Evolutionary conservation across 2,797 vertebrate genomes (phyloP).

Genomic region (Coilia nasus): DNA sequence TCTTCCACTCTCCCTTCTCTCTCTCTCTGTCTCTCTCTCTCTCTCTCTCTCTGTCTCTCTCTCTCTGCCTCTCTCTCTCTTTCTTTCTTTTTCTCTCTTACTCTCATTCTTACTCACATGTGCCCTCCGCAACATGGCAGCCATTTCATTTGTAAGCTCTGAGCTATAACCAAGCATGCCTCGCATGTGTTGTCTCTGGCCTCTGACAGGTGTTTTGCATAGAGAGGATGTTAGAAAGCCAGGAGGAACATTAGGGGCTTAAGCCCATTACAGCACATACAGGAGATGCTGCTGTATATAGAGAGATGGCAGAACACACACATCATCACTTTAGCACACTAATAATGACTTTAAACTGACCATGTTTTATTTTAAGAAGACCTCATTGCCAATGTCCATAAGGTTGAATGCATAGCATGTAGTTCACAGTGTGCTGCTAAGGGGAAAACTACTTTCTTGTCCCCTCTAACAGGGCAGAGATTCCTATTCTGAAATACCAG

Average conservation of each 20-base stretch:
- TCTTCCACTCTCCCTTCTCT: slow-evolving; percentile 58
- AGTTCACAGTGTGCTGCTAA: background rate
- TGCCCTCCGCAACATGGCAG: slow-evolving; percentile 22
- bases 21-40: slow-evolving; percentile 33
- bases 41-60: background rate
- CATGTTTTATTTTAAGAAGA: background rate
- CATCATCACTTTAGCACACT: background rate
- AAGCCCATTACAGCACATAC: background rate
- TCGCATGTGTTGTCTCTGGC: background rate
- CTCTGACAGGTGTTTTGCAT: slow-evolving; percentile 6
- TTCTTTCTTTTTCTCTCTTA: background rate
- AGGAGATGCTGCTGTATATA: background rate
- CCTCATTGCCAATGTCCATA: background rate
- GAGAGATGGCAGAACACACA: background rate
- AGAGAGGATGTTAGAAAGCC: background rate
- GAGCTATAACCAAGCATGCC: background rate
- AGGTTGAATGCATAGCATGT: background rate
- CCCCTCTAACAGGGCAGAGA: background rate
- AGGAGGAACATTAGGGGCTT: background rate
- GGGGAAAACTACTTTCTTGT: background rate
- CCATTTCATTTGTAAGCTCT: slow-evolving; percentile 9
- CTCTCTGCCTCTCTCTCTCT: slow-evolving; percentile 72
- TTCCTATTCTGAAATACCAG: background rate
- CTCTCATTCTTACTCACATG: background rate
- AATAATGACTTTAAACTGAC: background rate